A percentile compares a stretch with the other conserved stretches of the same genome.
Conservation (phyloP, 1,140 invertebrate species). For the Ceratina australensis region DNA sequence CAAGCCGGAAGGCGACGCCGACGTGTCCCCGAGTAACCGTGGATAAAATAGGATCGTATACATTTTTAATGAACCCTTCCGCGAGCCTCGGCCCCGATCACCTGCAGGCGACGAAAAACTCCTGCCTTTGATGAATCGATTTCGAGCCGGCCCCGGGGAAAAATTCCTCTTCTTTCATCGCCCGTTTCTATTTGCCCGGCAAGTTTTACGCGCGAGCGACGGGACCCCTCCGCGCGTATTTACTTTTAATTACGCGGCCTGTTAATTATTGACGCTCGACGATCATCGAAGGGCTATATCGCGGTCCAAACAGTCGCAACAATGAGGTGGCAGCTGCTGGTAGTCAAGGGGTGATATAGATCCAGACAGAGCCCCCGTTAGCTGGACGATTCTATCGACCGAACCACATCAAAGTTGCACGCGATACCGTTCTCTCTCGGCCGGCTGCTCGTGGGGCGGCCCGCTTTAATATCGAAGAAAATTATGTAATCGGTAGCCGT, state of each 20-base stretch:
- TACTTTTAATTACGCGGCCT: constrained; percentile 75
- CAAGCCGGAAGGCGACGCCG: constrained; percentile 8
- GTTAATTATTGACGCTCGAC: constrained; percentile 74
- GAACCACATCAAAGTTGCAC: constrained; percentile 76
- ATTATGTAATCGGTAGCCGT: constrained; percentile 74
- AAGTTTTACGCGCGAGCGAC: constrained; percentile 45
- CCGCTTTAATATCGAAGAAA: constrained; percentile 73
- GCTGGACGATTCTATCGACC: constrained; percentile 78
- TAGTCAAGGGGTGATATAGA: constrained; percentile 55
- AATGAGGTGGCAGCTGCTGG: constrained; percentile 60
- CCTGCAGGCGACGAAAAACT: no score
- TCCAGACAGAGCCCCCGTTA: background rate
- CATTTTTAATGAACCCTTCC: no score
- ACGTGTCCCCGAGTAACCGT: background rate
- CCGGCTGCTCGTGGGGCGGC: constrained; percentile 46
- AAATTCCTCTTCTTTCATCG: background rate
- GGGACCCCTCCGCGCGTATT: constrained; percentile 60
- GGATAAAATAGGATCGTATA: constrained; percentile 1
- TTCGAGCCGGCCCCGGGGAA: background rate
- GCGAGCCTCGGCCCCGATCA: no score
- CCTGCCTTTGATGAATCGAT: background rate
- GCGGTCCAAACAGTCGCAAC: constrained; percentile 71
- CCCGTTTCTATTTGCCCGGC: constrained; percentile 25
- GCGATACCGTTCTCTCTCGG: constrained; percentile 64
- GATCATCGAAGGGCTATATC: constrained; percentile 52